phyloP scores from a whole-genome alignment of 2,113 vertebrate genomes.

The Tapirus terrestris region DNA sequence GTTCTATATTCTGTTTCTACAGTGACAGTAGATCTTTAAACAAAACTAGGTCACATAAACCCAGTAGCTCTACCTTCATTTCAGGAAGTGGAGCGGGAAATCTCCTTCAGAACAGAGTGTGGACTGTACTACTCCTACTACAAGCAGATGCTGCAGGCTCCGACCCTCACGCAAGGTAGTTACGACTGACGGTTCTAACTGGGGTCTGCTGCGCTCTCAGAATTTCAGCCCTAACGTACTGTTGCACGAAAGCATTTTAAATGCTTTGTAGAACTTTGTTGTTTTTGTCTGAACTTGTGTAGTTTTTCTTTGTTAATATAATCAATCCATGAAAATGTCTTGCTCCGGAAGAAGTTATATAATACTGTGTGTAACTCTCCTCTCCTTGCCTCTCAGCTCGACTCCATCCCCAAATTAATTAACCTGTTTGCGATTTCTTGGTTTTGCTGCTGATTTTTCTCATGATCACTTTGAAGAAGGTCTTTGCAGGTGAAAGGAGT shows the following conservation, averaged over 20 bases:
- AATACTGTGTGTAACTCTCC: background rate
- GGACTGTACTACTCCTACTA: constrained; percentile 99
- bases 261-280: background rate
- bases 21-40: background rate
- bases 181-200: background rate
- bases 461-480: background rate
- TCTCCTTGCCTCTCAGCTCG: background rate
- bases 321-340: background rate
- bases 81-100: constrained; percentile 98
- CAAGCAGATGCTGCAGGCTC: constrained; percentile 96
- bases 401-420: background rate
- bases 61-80: constrained; percentile 70
- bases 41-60: background rate
- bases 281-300: background rate
- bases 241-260: background rate
- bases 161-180: constrained; percentile 95
- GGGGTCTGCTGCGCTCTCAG: rapidly evolving
- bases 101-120: constrained; percentile 98
- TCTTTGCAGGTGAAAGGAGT: background rate
- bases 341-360: background rate
- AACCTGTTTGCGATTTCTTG: background rate
- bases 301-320: background rate
- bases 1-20: background rate
- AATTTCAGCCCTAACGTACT: background rate
- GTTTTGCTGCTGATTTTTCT: background rate